Base-by-base conservation (phyloP, 2,797 vertebrate genomes). In the Acanthurus tractus region DNA sequence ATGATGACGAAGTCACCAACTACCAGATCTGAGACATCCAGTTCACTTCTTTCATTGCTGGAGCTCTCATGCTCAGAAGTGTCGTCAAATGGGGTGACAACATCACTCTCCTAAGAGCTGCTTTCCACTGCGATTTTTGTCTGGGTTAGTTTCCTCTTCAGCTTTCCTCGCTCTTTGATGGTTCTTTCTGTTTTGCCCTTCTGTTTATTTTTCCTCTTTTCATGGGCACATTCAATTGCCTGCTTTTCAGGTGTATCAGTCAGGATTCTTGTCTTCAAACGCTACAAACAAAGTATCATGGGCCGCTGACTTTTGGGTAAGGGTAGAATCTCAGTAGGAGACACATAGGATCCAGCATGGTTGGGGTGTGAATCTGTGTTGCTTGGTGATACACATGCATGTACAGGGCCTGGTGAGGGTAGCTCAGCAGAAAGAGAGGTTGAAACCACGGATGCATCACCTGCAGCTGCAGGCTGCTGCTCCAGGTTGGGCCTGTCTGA, bases 91-190 rank as follows among this genome's bases (percentile, higher is more conserved):
- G 61, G 70, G 62, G 80, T 54, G 40, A 79, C 15, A 65, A 68
- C 56, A 75, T 65, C 71, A 64, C 34, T 82, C 61, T 80, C 74
- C 52, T 82, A 64, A 65, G 69, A 70, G 64, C 49, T 77, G 63
- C 70, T 75, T 38, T 42, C 8, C 49, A 61, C 49, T 64, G 42
- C 42, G 13, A 74, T 69, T 80, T 79, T 82, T 23, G 9, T 74
- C 53, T 63, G 49, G 25, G 34, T 66, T 81, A 57, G 25, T 25
- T 25, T 25, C 25, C 25, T 25, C 25, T 25, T 25, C 25, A 25
- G 25, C 25, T 25, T 25, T 25, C 25, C 2, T 25, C 3, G 25
- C 25, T 25, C 25, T 25, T 25, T 25, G 25, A 25, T 25, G 25
- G 25, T 25, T 25, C 25, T 25, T 25, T 25, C 2, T 25, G 25